Percentiles rank a stretch among this genome's conserved stretches.
phyloP scores from a whole-genome alignment of 2,888 invertebrate genomes.

The Harpalus rufipes region DNA sequence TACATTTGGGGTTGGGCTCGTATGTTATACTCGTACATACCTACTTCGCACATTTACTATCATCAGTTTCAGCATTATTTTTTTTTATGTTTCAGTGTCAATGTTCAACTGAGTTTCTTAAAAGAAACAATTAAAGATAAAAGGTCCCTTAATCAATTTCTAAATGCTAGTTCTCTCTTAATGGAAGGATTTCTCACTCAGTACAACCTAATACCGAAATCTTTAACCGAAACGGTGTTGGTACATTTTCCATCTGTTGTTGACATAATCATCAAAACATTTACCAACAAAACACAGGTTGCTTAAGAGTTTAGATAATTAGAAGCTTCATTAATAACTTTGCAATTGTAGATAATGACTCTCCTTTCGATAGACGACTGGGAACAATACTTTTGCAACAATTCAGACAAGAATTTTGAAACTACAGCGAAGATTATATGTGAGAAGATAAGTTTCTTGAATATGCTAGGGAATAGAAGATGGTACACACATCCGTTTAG shows the following conservation, averaged over 20 bases:
- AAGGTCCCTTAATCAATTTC: conserved; percentile 16
- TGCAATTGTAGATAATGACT: conserved; percentile 49
- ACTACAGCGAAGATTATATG: conserved; percentile 43
- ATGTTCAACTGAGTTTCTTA: conserved; percentile 55
- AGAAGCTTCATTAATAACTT: conserved; percentile 33
- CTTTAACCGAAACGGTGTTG: conserved; percentile 3
- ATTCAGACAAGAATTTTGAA: conserved; percentile 10
- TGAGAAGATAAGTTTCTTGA: conserved; percentile 37
- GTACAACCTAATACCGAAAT: conserved; percentile 39
- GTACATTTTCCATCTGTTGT: conserved; percentile 20
- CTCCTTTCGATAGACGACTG: conserved; percentile 50
- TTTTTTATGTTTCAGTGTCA: conserved; percentile 45
- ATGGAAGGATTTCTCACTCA: conserved; percentile 48
- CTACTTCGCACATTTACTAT: background rate
- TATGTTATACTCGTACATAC: no score
- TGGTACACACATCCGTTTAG: conserved; percentile 38
- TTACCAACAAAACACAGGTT: conserved; percentile 60
- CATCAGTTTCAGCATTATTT: background rate
- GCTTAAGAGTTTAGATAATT: conserved; percentile 7
- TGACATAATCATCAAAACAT: conserved; percentile 19
- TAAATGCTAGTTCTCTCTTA: conserved; percentile 33
- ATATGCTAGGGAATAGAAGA: background rate
- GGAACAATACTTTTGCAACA: conserved; percentile 49
- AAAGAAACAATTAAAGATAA: conserved; percentile 47
- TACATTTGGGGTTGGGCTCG: no score